Conservation (phyloP, 2,113 vertebrate genomes). For the Thermophis baileyi region DNA sequence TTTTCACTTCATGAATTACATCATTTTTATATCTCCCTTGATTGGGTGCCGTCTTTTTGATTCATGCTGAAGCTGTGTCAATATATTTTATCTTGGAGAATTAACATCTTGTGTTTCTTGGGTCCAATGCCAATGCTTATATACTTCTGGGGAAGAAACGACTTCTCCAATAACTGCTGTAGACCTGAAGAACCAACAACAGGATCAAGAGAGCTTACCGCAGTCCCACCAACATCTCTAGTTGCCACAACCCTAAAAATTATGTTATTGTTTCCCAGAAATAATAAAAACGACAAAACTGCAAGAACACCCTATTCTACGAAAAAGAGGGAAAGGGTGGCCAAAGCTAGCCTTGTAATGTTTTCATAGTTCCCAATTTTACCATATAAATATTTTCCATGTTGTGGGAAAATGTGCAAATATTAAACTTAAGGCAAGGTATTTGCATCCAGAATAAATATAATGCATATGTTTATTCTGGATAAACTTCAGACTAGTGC, state of each 20-base stretch:
- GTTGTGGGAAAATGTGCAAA: background rate
- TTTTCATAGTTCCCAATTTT: background rate
- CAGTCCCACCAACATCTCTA: background rate
- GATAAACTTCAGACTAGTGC: background rate
- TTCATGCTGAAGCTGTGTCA: background rate
- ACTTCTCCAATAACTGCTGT: background rate
- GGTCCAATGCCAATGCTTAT: background rate
- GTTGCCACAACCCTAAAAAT: background rate
- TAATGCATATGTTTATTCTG: background rate
- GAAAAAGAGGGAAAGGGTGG: too few relatives aligned
- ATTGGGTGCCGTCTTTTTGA: background rate
- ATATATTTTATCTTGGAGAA: background rate
- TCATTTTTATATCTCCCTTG: background rate
- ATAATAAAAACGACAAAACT: background rate
- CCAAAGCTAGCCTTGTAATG: background rate
- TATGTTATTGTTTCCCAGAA: too few relatives aligned
- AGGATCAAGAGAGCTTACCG: background rate
- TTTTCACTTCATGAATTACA: background rate
- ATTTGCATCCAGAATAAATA: background rate
- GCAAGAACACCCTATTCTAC: background rate
- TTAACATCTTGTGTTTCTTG: background rate
- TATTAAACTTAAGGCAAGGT: background rate
- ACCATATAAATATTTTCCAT: background rate
- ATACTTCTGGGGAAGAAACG: background rate
- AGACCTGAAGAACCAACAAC: background rate